A percentile compares a stretch with the other conserved stretches of the same genome.
These are phyloP conservation scores for Montipora sp. DNA, from an alignment of 64 coral and sea anemone genomes.

Conservation along the genomic window DNA sequence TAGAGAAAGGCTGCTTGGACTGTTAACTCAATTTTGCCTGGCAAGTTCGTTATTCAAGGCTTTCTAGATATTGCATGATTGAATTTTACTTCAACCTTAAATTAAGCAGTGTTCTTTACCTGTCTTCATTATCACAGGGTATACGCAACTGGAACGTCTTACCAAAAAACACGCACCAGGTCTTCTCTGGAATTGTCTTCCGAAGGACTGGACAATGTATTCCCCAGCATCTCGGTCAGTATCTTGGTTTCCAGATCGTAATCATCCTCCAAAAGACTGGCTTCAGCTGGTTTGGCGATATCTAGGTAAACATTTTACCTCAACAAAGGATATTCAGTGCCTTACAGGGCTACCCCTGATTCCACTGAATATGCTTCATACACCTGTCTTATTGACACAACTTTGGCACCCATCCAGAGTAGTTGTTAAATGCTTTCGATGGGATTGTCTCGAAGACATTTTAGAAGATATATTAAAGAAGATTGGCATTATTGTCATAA, in stretches of 20 bases:
- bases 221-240: background rate
- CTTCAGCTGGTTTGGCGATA: conserved; percentile 71
- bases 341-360: background rate
- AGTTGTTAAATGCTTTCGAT: background rate
- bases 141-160: conserved; percentile 19
- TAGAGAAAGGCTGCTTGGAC: too few species aligned
- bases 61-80: too few species aligned
- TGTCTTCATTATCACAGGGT: background rate
- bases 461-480: conserved; percentile 1
- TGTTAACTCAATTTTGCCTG: rapidly evolving
- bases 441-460: background rate
- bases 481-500: conserved; percentile 58
- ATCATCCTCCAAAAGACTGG: conserved; percentile 60
- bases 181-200: conserved; percentile 2
- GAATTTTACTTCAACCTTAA: too few species aligned
- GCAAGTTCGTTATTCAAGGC: background rate
- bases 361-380: background rate
- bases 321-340: background rate
- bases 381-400: conserved; percentile 7
- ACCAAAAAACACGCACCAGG: background rate
- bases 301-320: conserved; percentile 37
- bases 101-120: rapidly evolving
- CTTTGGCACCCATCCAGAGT: conserved; percentile 52
- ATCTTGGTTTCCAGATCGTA: background rate
- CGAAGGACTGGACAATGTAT: conserved; percentile 33